These are phyloP conservation scores for Copidosoma floridanum DNA, from an alignment of 1,140 invertebrate species.

Conservation along the genomic window DNA sequence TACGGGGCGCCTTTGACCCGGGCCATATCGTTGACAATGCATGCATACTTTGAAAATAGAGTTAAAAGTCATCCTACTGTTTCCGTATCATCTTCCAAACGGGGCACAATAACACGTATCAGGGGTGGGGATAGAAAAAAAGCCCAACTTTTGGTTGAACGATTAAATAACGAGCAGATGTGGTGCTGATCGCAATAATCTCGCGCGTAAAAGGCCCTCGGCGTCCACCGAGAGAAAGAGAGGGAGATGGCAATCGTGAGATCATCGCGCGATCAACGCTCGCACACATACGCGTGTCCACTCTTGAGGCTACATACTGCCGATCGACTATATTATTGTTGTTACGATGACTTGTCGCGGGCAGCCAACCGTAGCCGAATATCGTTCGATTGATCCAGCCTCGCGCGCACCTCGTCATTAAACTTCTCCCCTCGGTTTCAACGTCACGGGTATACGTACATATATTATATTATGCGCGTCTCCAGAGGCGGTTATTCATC, in stretches of 20 bases:
- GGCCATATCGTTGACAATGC: no score
- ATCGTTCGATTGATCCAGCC: conserved; percentile 8
- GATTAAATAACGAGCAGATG: background rate
- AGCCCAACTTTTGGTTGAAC: background rate
- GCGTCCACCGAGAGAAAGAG: background rate
- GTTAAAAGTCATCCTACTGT: no score
- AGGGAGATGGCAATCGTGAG: background rate
- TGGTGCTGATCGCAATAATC: conserved; percentile 20
- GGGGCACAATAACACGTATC: no score
- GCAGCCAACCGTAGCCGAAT: no score
- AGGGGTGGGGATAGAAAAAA: background rate
- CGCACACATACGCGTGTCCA: no score
- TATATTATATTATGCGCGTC: no score
- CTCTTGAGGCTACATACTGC: background rate
- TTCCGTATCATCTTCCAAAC: no score
- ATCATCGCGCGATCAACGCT: conserved; percentile 6
- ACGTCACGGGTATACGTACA: no score
- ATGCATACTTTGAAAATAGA: no score
- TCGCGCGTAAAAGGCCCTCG: background rate
- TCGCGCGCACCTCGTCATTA: background rate
- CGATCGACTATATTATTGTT: background rate
- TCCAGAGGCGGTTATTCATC: background rate
- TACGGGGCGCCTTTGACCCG: no score
- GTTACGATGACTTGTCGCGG: no score
- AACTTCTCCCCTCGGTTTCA: background rate